Conservation (phyloP, 1,140 invertebrate genomes). For the Centruroides sculpturatus region DNA sequence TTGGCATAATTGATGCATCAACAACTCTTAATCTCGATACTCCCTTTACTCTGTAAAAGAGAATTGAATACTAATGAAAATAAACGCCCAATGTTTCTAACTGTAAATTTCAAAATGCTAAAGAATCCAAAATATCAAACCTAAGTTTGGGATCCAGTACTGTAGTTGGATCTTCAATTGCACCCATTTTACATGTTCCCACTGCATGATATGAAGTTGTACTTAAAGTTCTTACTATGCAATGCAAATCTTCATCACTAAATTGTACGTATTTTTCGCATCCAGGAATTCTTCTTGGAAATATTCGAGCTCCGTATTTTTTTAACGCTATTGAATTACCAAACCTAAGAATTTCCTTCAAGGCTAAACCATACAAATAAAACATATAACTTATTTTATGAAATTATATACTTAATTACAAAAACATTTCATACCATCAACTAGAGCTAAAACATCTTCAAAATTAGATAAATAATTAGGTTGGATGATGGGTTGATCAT, state of each 20-base stretch:
- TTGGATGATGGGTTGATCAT: conserved; percentile 58
- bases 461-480: conserved; percentile 56
- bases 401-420: background rate
- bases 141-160: conserved; percentile 63
- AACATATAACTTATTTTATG: no score
- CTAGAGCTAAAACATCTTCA: conserved; percentile 39
- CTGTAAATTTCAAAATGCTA: no score
- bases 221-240: background rate
- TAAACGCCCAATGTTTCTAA: no score
- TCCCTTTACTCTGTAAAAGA: no score
- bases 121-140: background rate
- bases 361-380: background rate
- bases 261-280: background rate
- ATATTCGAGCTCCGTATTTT: background rate
- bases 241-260: background rate
- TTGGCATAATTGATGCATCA: no score
- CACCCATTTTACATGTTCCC: conserved; percentile 33
- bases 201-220: background rate
- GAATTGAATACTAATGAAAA: no score
- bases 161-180: conserved; percentile 48
- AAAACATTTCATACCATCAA: conserved; percentile 9
- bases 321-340: background rate
- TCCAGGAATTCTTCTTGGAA: background rate
- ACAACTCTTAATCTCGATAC: no score
- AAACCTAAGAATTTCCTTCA: background rate